Evolutionary conservation across 2,888 invertebrate species (phyloP).

Genomic region (Tolmerus cingulatus): DNA sequence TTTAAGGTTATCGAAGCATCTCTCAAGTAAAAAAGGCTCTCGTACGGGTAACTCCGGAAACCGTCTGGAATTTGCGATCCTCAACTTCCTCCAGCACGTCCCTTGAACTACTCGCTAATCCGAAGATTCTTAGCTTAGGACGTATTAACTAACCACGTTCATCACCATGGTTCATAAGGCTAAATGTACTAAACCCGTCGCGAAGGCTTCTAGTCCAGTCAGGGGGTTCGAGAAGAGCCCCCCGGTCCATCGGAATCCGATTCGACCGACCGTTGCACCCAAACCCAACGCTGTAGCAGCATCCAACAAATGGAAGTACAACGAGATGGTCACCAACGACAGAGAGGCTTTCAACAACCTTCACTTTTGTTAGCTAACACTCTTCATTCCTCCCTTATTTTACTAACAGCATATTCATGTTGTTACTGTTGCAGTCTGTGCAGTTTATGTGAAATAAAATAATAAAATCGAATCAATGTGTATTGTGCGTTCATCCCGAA

Average conservation of each 20-base stretch:
- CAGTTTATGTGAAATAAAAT: conserved; percentile 21
- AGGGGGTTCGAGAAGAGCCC: conserved; percentile 29
- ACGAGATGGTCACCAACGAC: conserved; percentile 59
- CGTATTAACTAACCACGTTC: neutral
- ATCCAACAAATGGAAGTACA: conserved; percentile 61
- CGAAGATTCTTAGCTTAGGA: neutral
- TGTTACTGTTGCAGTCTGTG: conserved; percentile 14
- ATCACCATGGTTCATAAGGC: conserved; percentile 47
- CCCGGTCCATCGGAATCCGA: neutral
- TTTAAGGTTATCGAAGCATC: conserved; percentile 59
- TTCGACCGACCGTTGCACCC: conserved; percentile 44
- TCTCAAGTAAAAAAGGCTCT: conserved; percentile 60
- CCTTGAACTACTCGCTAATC: conserved; percentile 55
- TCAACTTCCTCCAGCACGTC: conserved; percentile 62
- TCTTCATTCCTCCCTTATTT: neutral
- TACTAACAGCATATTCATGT: neutral
- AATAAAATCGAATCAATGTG: neutral
- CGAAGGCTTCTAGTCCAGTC: conserved; percentile 46
- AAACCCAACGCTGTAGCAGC: conserved; percentile 51
- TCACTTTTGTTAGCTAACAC: conserved; percentile 57
- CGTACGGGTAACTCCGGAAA: conserved; percentile 63
- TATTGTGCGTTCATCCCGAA: neutral
- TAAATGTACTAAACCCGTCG: conserved; percentile 39
- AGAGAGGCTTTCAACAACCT: conserved; percentile 60
- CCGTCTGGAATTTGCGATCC: conserved; percentile 61